These are phyloP conservation scores for Oligia fasciuncula DNA, from an alignment of 2,888 invertebrate genomes.

Conservation along the genomic window DNA sequence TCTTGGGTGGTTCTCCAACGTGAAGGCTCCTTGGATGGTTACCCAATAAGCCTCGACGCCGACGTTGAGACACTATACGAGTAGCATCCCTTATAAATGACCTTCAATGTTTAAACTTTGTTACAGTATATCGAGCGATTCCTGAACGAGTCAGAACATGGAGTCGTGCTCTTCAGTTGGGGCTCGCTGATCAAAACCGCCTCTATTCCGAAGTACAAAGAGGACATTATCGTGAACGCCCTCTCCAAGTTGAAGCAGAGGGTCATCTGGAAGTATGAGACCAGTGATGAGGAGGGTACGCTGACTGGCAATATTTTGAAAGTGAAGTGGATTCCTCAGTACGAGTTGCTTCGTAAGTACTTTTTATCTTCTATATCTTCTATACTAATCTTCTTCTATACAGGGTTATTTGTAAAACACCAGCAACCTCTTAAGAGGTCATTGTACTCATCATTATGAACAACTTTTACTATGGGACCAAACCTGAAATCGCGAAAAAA, in stretches of 20 bases:
- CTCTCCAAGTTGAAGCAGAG: slow-evolving; percentile 92
- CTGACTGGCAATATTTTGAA: slow-evolving; percentile 88
- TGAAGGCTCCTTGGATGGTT: too few species aligned
- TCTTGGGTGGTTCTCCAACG: background rate
- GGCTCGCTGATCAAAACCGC: slow-evolving; percentile 94
- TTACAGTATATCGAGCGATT: slow-evolving; percentile 91
- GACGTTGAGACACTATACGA: background rate
- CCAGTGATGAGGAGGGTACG: slow-evolving; percentile 83
- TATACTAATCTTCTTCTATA: too few species aligned
- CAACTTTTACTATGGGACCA: too few species aligned
- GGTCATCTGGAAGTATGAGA: slow-evolving; percentile 95
- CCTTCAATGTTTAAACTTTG: slow-evolving; percentile 10
- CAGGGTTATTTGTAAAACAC: too few species aligned
- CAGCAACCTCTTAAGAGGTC: too few species aligned
- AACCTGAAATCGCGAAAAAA: too few species aligned
- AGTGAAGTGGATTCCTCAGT: slow-evolving; percentile 93
- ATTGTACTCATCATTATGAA: too few species aligned
- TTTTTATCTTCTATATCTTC: background rate
- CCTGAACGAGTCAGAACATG: slow-evolving; percentile 91
- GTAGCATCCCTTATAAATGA: background rate
- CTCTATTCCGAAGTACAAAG: slow-evolving; percentile 91
- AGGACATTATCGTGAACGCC: slow-evolving; percentile 91
- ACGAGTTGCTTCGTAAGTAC: slow-evolving; percentile 92
- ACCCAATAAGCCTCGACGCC: too few species aligned
- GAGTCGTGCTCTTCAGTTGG: slow-evolving; percentile 94